Evolutionary conservation across 35 echinoderm and acorn worm species (phyloP), one percentile per base, ranked within the genome.

Genomic region (Hemicentrotus pulcherrimus): DNA sequence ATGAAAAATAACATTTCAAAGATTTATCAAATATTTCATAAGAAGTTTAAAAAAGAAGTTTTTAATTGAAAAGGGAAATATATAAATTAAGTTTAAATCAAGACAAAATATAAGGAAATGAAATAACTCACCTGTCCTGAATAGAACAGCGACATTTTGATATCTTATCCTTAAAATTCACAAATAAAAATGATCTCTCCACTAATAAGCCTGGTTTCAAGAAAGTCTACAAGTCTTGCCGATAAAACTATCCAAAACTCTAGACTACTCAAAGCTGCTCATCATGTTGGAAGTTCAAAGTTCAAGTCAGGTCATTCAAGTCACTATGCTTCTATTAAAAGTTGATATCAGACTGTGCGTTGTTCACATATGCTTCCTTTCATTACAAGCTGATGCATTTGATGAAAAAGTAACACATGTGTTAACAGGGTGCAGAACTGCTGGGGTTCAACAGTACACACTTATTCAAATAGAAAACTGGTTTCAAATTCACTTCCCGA

Each of bases 101-200:
- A 78, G 50, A 70, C 22, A 78, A 59, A 28, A 78, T 78, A 4
- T 19, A 31, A 10, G 32, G 46, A 90, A 90, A 90, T 90, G 6
- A 90, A 18, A 41, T 16, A 58, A 93, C 91, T 93, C 41, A 93
- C 91, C 91, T 32, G 91, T 28, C 32, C 91, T 46, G 91, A 93
- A 58, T 93, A 93, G 46, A 93, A 93, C n/a, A 93, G 91, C 45
- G 91, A 93, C 91, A 93, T 93, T 14, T 47, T 93, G 88, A 10
- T 47, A n/a, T 46, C 91, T 93, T 93, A 32, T 90, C 32, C 88
- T 47, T 90, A 47, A 47, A 90, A 90, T 90, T 90, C 88, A 45
- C 88, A 90, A 47, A 89, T 14, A 78, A 0, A 28, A n/a, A 78
- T 78, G 65, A 78, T 78, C 65, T 78, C 65, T 78, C 65, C 65